These are phyloP conservation scores for Ladona fulva DNA, from an alignment of 1,140 invertebrate species.

Conservation along the genomic window DNA sequence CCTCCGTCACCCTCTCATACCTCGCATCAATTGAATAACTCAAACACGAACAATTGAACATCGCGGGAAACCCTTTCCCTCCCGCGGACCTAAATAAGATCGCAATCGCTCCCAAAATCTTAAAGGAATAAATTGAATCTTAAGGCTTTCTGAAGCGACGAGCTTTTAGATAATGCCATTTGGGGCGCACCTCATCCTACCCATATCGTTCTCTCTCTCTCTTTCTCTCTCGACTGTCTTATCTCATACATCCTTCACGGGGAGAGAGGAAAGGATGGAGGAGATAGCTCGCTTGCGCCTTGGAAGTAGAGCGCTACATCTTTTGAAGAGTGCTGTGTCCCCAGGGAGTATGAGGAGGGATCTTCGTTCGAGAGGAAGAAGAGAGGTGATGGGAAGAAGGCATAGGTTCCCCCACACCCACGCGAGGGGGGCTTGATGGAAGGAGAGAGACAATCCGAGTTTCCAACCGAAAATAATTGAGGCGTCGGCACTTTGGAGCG, in stretches of 20 bases:
- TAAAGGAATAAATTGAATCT: conserved; percentile 10
- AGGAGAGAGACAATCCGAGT: neutral
- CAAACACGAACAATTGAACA: conserved; percentile 6
- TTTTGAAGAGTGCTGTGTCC: neutral
- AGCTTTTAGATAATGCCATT: conserved; percentile 6
- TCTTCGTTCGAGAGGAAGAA: neutral
- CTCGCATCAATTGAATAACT: conserved; percentile 5
- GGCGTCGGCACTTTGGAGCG: neutral
- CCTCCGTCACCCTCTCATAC: neutral
- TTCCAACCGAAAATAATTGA: conserved; percentile 4
- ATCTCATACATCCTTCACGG: neutral
- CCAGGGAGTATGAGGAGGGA: neutral
- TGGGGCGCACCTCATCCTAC: neutral
- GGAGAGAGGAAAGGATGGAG: neutral
- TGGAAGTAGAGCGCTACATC: neutral
- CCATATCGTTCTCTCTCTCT: neutral
- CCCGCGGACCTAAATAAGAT: neutral
- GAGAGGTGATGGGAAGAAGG: neutral
- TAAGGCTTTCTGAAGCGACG: neutral
- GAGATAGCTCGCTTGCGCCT: neutral
- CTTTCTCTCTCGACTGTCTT: neutral
- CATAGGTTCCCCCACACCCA: too few species aligned
- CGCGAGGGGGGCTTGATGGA: too few species aligned
- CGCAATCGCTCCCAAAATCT: neutral
- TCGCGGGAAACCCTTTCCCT: neutral